Conservation (phyloP, 2,113 vertebrate genomes). For the Lagopus leucura region DNA sequence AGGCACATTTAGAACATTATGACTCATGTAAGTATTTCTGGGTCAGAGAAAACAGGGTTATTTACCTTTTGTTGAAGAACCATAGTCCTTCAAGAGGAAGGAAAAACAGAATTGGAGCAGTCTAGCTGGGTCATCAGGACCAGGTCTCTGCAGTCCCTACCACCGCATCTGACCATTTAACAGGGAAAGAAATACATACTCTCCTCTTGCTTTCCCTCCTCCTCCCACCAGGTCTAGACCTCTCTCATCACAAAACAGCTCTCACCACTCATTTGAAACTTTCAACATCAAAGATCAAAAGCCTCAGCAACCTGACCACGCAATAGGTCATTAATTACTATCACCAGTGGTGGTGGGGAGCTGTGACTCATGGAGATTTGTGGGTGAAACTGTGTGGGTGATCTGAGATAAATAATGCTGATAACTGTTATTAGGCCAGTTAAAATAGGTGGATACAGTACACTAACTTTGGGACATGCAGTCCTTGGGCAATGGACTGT, state of each 20-base stretch:
- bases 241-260: neutral
- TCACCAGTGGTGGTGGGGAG: neutral
- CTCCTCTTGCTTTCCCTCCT: neutral
- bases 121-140: slow-evolving; percentile 24
- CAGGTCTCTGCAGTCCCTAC: neutral
- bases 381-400: neutral
- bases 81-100: slow-evolving; percentile 13
- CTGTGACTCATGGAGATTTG: neutral
- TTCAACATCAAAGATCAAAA: neutral
- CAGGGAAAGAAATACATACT: neutral
- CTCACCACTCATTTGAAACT: neutral
- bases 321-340: neutral
- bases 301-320: neutral
- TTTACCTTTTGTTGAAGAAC: slow-evolving; percentile 67
- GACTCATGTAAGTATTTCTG: slow-evolving; percentile 67
- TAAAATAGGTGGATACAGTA: neutral
- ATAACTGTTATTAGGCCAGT: neutral
- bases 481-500: neutral
- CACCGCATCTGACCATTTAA: neutral
- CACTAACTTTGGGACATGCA: neutral
- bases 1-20: slow-evolving; percentile 68
- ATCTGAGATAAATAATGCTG: neutral
- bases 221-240: neutral
- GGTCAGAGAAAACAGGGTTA: slow-evolving; percentile 65
- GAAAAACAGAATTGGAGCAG: slow-evolving; percentile 6